Conservation (phyloP, 2,797 vertebrate genomes). For the Phylloscopus collybita region DNA sequence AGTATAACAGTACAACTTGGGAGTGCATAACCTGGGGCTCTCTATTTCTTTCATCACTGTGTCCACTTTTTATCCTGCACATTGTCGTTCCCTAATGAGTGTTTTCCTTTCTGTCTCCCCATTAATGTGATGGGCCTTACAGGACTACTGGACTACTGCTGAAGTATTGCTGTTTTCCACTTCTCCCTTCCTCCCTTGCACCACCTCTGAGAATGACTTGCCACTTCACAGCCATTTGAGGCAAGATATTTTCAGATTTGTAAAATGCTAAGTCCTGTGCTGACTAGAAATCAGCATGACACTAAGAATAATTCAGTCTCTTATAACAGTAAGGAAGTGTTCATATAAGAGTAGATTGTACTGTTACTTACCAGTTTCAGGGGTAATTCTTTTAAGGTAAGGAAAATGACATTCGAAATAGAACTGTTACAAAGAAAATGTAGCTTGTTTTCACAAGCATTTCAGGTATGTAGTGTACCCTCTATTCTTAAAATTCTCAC, state of each 20-base stretch:
- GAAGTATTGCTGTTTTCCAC: neutral
- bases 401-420: neutral
- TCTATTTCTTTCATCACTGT: neutral
- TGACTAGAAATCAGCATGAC: neutral
- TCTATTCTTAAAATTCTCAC: neutral
- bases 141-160: neutral
- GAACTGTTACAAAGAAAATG: neutral
- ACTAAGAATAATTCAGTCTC: neutral
- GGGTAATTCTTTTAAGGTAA: neutral
- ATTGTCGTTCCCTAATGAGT: accelerated
- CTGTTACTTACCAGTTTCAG: neutral
- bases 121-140: neutral
- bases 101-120: neutral
- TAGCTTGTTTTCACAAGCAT: neutral
- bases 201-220: neutral
- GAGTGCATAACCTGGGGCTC: no score
- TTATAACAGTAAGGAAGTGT: neutral
- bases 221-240: neutral
- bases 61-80: neutral
- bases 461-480: neutral
- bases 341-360: neutral
- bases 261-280: neutral
- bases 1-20: no score
- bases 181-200: neutral
- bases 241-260: neutral